These are phyloP conservation scores for Chrysina gloriosa DNA, from an alignment of 2,888 invertebrate species.

Conservation along the genomic window DNA sequence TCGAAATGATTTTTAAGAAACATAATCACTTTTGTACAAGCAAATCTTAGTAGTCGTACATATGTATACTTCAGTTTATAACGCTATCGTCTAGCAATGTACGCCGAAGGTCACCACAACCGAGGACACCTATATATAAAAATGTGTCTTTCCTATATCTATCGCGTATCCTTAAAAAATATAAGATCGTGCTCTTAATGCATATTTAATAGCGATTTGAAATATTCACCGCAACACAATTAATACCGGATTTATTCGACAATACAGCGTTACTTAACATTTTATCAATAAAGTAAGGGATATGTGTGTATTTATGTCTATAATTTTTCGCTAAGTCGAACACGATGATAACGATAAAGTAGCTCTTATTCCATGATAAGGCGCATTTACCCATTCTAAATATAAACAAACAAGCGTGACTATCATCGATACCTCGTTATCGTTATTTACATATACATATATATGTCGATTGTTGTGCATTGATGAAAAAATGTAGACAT, in stretches of 20 bases:
- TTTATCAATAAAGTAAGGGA: background rate
- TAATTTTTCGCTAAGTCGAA: background rate
- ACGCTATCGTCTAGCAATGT: background rate
- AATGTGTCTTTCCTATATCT: constrained; percentile 17
- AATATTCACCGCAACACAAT: background rate
- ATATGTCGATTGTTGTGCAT: background rate
- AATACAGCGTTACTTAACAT: background rate
- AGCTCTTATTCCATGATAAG: background rate
- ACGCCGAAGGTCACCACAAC: constrained; percentile 25
- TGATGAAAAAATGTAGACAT: constrained; percentile 6
- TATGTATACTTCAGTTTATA: background rate
- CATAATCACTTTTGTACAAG: background rate
- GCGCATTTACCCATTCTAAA: constrained; percentile 2
- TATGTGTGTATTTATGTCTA: background rate
- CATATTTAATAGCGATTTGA: background rate
- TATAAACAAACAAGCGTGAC: background rate
- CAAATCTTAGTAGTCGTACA: background rate
- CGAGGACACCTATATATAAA: constrained; percentile 28
- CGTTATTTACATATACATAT: background rate
- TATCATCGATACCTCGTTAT: constrained; percentile 7
- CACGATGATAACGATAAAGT: background rate
- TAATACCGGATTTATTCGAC: background rate
- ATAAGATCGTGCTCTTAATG: background rate
- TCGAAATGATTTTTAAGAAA: no score
- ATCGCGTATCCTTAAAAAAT: constrained; percentile 8